Evolutionary conservation across 1,140 invertebrate species (phyloP).

Genomic region (Aporrectodea caliginosa): DNA sequence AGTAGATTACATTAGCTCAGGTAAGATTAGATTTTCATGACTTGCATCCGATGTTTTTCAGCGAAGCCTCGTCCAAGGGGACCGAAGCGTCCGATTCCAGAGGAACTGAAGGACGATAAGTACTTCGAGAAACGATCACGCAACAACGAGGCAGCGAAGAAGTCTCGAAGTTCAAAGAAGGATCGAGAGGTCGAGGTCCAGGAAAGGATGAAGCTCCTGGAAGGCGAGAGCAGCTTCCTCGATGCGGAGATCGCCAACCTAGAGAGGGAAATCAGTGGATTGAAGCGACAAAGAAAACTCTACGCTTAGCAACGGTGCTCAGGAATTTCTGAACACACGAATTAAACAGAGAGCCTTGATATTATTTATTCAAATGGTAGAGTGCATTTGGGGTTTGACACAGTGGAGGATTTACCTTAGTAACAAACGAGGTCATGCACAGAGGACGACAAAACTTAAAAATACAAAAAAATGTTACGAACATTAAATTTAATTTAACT

Average conservation of each 20-base stretch:
- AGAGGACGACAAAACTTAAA: too few species aligned
- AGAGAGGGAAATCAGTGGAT: constrained; percentile 64
- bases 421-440: too few species aligned
- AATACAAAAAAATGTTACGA: too few species aligned
- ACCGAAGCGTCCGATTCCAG: constrained; percentile 80
- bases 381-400: too few species aligned
- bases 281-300: neutral
- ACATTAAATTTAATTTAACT: too few species aligned
- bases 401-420: too few species aligned
- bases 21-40: too few species aligned
- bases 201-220: constrained; percentile 70
- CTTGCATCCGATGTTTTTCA: too few species aligned
- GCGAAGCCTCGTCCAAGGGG: constrained; percentile 71
- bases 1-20: too few species aligned
- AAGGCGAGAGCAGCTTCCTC: constrained; percentile 79
- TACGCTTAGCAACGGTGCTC: neutral
- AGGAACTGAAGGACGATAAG: constrained; percentile 80
- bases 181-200: constrained; percentile 77
- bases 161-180: constrained; percentile 78
- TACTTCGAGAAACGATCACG: constrained; percentile 79
- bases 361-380: too few species aligned
- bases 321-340: neutral
- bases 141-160: constrained; percentile 88
- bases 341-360: neutral
- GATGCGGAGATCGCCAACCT: constrained; percentile 73